These are phyloP conservation scores for Aleiodes sp. DNA, from an alignment of 1,140 invertebrate species.

Conservation along the genomic window DNA sequence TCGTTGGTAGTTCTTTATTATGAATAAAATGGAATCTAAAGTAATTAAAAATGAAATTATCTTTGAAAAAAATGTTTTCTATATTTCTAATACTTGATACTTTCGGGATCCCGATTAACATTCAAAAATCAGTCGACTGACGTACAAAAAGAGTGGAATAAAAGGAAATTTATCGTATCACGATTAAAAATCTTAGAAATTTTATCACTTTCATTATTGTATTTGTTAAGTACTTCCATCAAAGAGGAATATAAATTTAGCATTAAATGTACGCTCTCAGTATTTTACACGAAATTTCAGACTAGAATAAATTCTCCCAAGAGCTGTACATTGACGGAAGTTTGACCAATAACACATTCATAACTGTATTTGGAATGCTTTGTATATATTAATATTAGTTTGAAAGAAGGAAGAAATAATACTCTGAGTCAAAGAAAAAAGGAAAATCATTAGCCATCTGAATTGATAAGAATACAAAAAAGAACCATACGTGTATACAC, in stretches of 20 bases:
- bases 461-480: slow-evolving; percentile 17
- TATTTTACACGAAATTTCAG: background rate
- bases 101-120: background rate
- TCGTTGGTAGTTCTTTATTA: background rate
- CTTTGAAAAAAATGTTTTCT: too few relatives aligned
- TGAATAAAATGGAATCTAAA: background rate
- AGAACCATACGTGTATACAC: slow-evolving; percentile 16
- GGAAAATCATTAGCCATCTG: slow-evolving; percentile 8
- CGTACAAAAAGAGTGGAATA: background rate
- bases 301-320: background rate
- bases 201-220: slow-evolving; percentile 13
- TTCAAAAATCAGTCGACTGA: background rate
- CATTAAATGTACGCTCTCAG: background rate
- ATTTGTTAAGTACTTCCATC: slow-evolving; percentile 10
- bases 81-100: background rate
- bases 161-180: background rate
- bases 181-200: slow-evolving; percentile 3
- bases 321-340: slow-evolving; percentile 1
- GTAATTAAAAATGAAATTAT: background rate
- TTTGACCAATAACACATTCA: background rate
- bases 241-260: background rate
- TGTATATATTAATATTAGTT: slow-evolving; percentile 19
- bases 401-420: background rate
- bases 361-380: background rate
- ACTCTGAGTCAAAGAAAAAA: background rate